These are phyloP conservation scores for Oscheius sp. DNA, from an alignment of 2,888 invertebrate species.

Conservation along the genomic window DNA sequence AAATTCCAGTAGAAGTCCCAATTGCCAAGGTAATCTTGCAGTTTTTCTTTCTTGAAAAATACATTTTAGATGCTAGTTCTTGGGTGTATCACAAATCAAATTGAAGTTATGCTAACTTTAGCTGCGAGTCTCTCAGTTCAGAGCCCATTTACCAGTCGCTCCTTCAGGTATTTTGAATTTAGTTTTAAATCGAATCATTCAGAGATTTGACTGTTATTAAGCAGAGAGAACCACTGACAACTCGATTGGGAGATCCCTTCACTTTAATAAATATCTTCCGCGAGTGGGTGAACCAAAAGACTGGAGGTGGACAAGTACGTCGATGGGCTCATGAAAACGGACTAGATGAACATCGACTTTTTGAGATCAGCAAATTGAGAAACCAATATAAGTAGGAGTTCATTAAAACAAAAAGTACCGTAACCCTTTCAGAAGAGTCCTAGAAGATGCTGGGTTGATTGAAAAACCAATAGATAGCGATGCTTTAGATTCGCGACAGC, in stretches of 20 bases:
- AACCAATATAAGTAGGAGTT: constrained; percentile 76
- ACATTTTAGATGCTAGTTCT: constrained; percentile 60
- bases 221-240: constrained; percentile 77
- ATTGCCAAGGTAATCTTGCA: constrained; percentile 84
- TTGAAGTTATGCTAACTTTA: constrained; percentile 81
- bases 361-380: constrained; percentile 91
- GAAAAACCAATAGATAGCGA: constrained; percentile 55
- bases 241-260: constrained; percentile 93
- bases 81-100: constrained; percentile 57
- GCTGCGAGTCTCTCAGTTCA: constrained; percentile 92
- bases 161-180: constrained; percentile 77
- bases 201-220: constrained; percentile 56
- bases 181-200: background rate
- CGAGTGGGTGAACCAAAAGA: constrained; percentile 71
- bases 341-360: constrained; percentile 94
- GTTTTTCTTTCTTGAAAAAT: background rate
- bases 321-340: constrained; percentile 90
- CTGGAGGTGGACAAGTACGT: constrained; percentile 71
- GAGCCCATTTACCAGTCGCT: constrained; percentile 88
- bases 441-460: constrained; percentile 65
- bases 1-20: constrained; percentile 90
- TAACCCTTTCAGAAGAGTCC: constrained; percentile 56
- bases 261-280: constrained; percentile 80
- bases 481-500: constrained; percentile 55
- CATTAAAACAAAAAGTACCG: background rate